Evolutionary conservation across 1,140 invertebrate genomes (phyloP).

Genomic region (Halictus rubicundus): DNA sequence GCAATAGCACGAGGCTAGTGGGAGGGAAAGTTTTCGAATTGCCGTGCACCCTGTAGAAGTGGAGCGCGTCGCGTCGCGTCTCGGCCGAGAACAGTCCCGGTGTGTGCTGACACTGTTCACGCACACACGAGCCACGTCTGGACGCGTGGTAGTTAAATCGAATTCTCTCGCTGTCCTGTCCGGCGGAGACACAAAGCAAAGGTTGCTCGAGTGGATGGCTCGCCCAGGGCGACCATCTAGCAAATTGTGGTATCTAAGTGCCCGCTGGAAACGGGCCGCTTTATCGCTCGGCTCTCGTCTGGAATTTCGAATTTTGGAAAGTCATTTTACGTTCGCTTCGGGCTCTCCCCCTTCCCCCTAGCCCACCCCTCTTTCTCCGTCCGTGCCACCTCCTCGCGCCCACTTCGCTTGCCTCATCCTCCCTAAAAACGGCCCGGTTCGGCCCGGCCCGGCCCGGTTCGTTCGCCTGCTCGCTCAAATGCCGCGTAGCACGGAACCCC

Average conservation of each 20-base stretch:
- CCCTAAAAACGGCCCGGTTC: too few species aligned
- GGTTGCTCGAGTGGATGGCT: constrained; percentile 66
- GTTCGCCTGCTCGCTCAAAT: not conserved
- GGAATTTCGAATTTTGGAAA: constrained; percentile 67
- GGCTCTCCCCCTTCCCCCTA: not conserved
- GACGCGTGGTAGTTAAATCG: constrained; percentile 75
- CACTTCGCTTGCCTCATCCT: too few species aligned
- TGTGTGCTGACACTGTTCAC: constrained; percentile 18
- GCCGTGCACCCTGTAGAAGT: constrained; percentile 52
- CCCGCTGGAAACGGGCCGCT: constrained; percentile 63
- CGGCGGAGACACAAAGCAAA: constrained; percentile 73
- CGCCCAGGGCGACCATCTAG: constrained; percentile 69
- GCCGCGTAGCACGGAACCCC: not conserved
- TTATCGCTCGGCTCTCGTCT: constrained; percentile 60
- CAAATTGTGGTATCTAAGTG: constrained; percentile 69
- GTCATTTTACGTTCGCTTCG: constrained; percentile 54
- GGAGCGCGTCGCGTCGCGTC: constrained; percentile 20
- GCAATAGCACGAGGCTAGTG: too few species aligned
- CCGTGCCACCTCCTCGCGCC: too few species aligned
- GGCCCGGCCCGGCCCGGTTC: not conserved
- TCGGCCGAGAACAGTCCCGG: not conserved
- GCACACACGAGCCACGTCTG: constrained; percentile 51
- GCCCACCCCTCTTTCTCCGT: not conserved
- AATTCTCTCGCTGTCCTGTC: constrained; percentile 72
- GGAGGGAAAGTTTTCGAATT: constrained; percentile 23